These are phyloP conservation scores for Cyanoramphus novaezelandiae DNA, from an alignment of 2,113 vertebrate species.

Conservation along the genomic window DNA sequence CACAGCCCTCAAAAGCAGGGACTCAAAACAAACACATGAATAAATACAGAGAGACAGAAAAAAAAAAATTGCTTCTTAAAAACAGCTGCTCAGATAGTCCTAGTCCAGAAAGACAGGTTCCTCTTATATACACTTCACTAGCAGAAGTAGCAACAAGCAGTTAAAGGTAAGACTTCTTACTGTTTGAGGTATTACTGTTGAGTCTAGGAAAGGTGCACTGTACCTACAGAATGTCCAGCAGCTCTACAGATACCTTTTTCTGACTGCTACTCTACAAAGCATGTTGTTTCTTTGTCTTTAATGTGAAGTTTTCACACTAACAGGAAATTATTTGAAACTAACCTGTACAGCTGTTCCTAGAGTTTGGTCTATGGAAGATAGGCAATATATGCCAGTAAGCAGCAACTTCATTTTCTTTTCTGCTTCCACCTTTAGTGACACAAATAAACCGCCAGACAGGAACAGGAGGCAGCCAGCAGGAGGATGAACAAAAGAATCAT, in stretches of 20 bases:
- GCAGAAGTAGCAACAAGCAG: not conserved
- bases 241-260: not conserved
- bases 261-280: not conserved
- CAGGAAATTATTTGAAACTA: not conserved
- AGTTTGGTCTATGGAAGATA: not conserved
- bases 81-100: not conserved
- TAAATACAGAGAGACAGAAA: not conserved
- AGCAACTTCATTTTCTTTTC: not conserved
- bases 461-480: not conserved
- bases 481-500: not conserved
- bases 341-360: not conserved
- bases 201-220: not conserved
- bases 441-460: not conserved
- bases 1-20: not conserved
- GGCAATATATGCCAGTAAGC: not conserved
- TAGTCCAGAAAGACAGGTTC: not conserved
- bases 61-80: not conserved
- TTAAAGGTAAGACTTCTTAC: not conserved
- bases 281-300: not conserved
- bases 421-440: not conserved
- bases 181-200: not conserved
- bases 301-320: not conserved
- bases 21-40: not conserved
- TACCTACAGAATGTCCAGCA: not conserved
- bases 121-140: not conserved